A percentile compares a stretch with the other conserved stretches of the same genome.
These are phyloP conservation scores for Acromyrmex charruanus DNA, from an alignment of 1,140 invertebrate genomes.

Conservation along the genomic window DNA sequence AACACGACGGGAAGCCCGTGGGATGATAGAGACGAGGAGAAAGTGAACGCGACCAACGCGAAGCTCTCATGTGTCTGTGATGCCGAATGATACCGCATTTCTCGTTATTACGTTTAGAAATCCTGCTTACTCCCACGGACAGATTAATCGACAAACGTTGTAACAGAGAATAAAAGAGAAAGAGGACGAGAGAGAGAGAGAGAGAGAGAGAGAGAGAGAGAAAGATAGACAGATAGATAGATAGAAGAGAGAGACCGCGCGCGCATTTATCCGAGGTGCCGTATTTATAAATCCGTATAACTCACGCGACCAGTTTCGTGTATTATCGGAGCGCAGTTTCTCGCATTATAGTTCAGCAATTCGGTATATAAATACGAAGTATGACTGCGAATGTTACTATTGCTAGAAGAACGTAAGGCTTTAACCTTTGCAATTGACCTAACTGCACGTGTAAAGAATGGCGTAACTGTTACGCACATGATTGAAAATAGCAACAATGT, in stretches of 20 bases:
- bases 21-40: conserved; percentile 70
- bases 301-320: conserved; percentile 26
- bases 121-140: conserved; percentile 51
- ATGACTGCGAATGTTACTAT: neutral
- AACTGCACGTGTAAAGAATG: conserved; percentile 29
- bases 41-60: conserved; percentile 39
- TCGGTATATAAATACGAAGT: neutral
- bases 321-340: conserved; percentile 12
- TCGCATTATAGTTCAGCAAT: conserved; percentile 9
- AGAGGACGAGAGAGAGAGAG: conserved; percentile 1
- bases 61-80: conserved; percentile 13
- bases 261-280: conserved; percentile 11
- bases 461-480: conserved; percentile 21
- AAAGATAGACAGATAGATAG: neutral
- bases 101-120: conserved; percentile 59
- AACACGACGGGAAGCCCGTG: conserved; percentile 78
- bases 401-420: conserved; percentile 30
- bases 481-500: conserved; percentile 21
- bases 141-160: conserved; percentile 47
- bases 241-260: neutral
- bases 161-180: neutral
- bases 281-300: conserved; percentile 49
- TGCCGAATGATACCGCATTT: conserved; percentile 30
- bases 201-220: conserved; percentile 11
- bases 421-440: conserved; percentile 59